Base-by-base conservation (phyloP, 2,888 invertebrate species). In the Campaea margaritaria region DNA sequence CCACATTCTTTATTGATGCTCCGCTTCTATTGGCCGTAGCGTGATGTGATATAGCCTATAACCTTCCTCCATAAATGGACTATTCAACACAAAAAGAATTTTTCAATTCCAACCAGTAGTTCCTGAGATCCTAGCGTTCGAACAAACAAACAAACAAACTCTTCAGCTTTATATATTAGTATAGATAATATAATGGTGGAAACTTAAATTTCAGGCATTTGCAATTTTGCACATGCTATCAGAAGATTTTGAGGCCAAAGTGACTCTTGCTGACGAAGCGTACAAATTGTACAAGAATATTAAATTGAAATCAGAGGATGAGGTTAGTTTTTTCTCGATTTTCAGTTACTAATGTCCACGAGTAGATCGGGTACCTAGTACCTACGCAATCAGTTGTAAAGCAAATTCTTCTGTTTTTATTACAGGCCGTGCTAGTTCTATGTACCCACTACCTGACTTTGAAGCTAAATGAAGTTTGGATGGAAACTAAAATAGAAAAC, bases 261-360 rank as follows among this genome's bases (percentile, higher is more conserved):
- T 89, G 14, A 45, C 73, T 0, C 47, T 91, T 8, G 87, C 89
- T 1, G 87, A 91, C 48, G 89, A 88, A 70, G 67, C 85, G 2
- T 91, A 87, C 58, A 86, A 88, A 16, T 72, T 91, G 60, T 91
- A 91, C 65, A 86, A 87, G 64, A 84, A 90, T 57, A 82, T 91
- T 21, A 64, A 76, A 42, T 48, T 91, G 11, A 51, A 72, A 0
- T 69, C 75, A 0, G 73, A 83, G 64, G 91, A 91, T 42, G 89
- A 91, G 85, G 91, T 91, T 21, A 16, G 16, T 64, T 58, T 11
- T 10, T 34, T 27, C 38, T 3, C n/a, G 38, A 12, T 38, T 38
- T 39, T 36, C 3, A n/a, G 36, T 10, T 31, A 31, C 7, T 10
- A 31, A 31, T 31, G 9, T 31, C 31, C 31, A 36, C 8, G 12